Evolutionary conservation across 53 echinoderm and acorn worm species (phyloP), one percentile per base, ranked within the genome.

Genomic region (Zoroaster sp.): DNA sequence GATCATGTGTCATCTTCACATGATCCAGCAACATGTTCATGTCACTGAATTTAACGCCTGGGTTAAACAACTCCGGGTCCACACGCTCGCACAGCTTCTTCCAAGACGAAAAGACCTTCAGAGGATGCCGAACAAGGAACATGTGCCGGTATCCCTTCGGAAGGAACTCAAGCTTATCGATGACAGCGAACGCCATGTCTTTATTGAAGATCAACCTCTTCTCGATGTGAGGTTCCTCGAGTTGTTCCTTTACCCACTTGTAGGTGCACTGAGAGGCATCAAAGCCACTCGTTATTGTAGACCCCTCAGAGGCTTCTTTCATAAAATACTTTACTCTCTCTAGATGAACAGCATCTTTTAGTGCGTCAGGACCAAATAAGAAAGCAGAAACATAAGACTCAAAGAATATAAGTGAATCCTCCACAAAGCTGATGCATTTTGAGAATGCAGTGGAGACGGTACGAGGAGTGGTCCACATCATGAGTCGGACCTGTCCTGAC

Each of bases 41-140:
- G 10, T 86, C 86, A 43, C 33, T 21, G 77, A 41, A 66, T 23
- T 41, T 11, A 14, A 14, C 25, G n/a, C 65, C 76, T 18, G 45
- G 32, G 3, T 43, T 59, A 32, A 66, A 82, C 41, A 82, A 1
- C 32, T 6, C 5, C 0, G 68, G 44, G 14, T 34, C 66, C 18
- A 76, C 3, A 32, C 30, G 0, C 12, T 79, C 20, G 40, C 11
- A 40, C 59, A 63, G 0, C 40, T 9, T 63, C 40, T 65, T 79
- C 40, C 59, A 79, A 63, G 80, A 79, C 20, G 41, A 10, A 4
- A 79, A 59, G 38, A 38, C 38, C 40, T 65, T 79, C 25, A 79
- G 80, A n/a, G 80, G 80, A 40, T 79, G 59, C 13, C 80, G 80
- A 40, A 79, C 36, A 11, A 79, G 63, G 21, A 79, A 65, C 23